A percentile compares a stretch with the other conserved stretches of the same genome.
phyloP scores from a whole-genome alignment of 2,797 vertebrate genomes.

The Eupleurogrammus muticus region DNA sequence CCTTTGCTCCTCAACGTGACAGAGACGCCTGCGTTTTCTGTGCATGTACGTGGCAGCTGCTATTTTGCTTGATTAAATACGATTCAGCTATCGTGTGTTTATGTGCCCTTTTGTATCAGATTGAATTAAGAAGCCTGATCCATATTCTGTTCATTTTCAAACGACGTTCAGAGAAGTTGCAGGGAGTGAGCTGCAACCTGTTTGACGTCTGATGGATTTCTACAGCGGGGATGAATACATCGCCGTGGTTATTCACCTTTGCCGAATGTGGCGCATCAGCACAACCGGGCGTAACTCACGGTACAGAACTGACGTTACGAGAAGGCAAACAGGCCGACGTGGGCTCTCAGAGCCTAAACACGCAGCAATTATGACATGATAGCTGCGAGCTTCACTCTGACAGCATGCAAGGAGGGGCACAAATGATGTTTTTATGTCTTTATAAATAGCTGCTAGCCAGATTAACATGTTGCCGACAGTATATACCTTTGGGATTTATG shows the following conservation, averaged over 20 bases:
- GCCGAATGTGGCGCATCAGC: slow-evolving; percentile 75
- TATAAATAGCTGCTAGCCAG: not conserved
- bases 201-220: slow-evolving; percentile 79
- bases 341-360: slow-evolving; percentile 26
- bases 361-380: slow-evolving; percentile 42
- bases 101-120: slow-evolving; percentile 10
- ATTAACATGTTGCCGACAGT: no score
- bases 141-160: slow-evolving; percentile 6
- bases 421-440: not conserved
- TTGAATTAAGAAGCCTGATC: slow-evolving; percentile 14
- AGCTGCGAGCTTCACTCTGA: slow-evolving; percentile 25
- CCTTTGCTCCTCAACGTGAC: slow-evolving; percentile 11
- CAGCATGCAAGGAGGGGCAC: slow-evolving; percentile 11
- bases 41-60: not conserved
- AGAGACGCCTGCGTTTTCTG: not conserved
- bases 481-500: no score
- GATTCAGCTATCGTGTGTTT: slow-evolving; percentile 13
- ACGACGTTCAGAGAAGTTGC: slow-evolving; percentile 20
- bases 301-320: slow-evolving; percentile 57
- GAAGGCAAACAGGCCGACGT: slow-evolving; percentile 53
- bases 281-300: slow-evolving; percentile 78
- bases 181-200: no score
- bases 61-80: slow-evolving; percentile 8
- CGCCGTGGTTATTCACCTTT: slow-evolving; percentile 82
- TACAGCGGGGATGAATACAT: slow-evolving; percentile 76